Evolutionary conservation across 1,140 invertebrate genomes (phyloP), one percentile per base, ranked within the genome.

Genomic region (Achatina immaculata): DNA sequence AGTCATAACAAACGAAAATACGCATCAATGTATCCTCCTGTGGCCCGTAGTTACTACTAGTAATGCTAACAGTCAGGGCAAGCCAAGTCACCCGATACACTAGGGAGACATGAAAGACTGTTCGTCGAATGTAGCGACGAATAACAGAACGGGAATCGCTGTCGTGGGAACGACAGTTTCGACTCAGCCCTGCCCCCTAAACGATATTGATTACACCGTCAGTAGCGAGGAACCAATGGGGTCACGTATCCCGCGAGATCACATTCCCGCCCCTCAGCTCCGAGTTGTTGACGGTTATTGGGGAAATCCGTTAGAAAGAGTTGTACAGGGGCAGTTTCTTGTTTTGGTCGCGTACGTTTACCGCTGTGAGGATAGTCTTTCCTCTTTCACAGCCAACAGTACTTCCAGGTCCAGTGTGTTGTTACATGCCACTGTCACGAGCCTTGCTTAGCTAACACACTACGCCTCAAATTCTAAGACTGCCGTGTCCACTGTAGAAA

Each of bases 191-290:
- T 36, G 74, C 74, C 74, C 55, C 21, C 55, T 62, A 42, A 19
- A 19, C n/a, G 34, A 3, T 76, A 76, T 76, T 76, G 74, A 76
- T 76, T 40, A 76, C 31, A 51, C 55, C 36, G 74, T 62, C 19
- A 28, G n/a, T 62, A 2, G n/a, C 28, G 6, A 31, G 16, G 28
- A 21, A 31, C 58, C 58, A 62, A 62, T 62, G 58, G 31, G 58
- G 58, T 62, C 28, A 31, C 28, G 58, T 34, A n/a, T 62, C 28
- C 58, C 3, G 58, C n/a, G n/a, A 62, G 58, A 16, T 31, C 31
- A 62, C 31, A 62, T 62, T 31, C 58, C 58, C 58, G 58, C 58
- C 58, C 58, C n/a, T 62, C 58, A 62, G n/a, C 9, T 62, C 58
- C 28, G 1, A 31, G 58, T 21, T 62, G n/a, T 62, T 34, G n/a